Evolutionary conservation across 2,113 vertebrate genomes (phyloP), one percentile per base, ranked within the genome.

Genomic region (Grammatotria lemairii): DNA sequence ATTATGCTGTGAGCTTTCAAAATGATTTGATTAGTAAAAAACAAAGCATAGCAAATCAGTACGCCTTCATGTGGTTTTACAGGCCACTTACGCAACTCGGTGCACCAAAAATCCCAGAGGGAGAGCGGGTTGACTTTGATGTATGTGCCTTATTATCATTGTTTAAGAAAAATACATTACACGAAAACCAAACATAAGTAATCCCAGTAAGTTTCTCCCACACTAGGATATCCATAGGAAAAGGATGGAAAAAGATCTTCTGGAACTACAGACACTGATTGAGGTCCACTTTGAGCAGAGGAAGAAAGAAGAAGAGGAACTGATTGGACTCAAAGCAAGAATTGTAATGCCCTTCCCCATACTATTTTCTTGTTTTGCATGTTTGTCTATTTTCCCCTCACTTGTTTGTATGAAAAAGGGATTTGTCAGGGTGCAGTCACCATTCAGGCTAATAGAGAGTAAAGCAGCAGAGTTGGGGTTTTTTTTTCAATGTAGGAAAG

Each of bases 181-280:
- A 58, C 0, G 4, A 14, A 21, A 47, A 35, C 7, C 3, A 70
- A 17, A 28, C 6, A 26, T 9, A 49, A 26, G 79, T 54, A 28
- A 78, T 49, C 54, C 23, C 10, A 5, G 70, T 83, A 31, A 13
- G 17, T 63, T 21, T 63, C 54, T 26, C 21, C 9, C 19, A 17
- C 80, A 9, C 33, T 91, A 99, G 98, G 98, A 99, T 93, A 99
- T 99, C 93, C 98, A 99, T 92, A 97, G 98, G 92, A 99, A 99
- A 91, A 96, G 99, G 14, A 98, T 99, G 97, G 99, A 99, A 95
- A 99, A 99, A 90, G 99, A 99, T 70, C 96, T 99, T 55, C 95
- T 98, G 96, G 99, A 99, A 96, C 96, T 99, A 45, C 99, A 99
- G 84, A 98, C 97, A 21, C 96, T 99, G 93, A 99, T 99, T n/a